Evolutionary conservation across 2,113 vertebrate species (phyloP).

Genomic region (Porphyrio hochstetteri): DNA sequence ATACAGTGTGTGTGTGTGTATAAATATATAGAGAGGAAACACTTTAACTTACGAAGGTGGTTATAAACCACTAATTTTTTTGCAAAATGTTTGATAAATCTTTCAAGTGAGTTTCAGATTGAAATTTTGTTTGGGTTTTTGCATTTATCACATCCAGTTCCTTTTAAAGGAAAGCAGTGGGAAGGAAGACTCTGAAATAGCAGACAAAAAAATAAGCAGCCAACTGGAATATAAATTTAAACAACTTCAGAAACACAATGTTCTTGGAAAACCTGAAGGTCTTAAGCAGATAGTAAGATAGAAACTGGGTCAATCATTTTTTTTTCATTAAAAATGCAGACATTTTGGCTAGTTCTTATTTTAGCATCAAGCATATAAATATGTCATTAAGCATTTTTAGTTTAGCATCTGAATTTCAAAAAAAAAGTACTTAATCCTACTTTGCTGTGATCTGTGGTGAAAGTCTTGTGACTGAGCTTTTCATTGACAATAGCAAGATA

Average conservation of each 20-base stretch:
- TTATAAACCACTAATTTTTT: background rate
- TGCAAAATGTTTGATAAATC: background rate
- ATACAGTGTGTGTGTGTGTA: fast-evolving
- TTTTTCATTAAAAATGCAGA: background rate
- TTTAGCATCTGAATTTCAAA: background rate
- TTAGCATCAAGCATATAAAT: background rate
- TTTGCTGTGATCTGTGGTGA: background rate
- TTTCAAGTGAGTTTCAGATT: background rate
- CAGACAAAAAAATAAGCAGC: background rate
- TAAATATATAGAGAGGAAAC: background rate
- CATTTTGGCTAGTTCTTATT: background rate
- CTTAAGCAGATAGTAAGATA: background rate
- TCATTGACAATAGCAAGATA: background rate
- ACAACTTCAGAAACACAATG: background rate
- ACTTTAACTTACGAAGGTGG: background rate
- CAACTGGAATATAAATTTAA: background rate
- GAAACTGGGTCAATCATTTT: background rate
- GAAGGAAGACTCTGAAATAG: background rate
- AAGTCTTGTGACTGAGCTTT: background rate
- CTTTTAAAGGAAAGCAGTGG: background rate
- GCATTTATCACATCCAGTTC: background rate
- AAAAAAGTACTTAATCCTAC: background rate
- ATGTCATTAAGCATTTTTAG: background rate
- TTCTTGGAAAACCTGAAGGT: background rate
- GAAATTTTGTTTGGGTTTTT: background rate